These are phyloP conservation scores for Charadrius vociferus DNA, from an alignment of 2,113 vertebrate species.

Conservation along the genomic window DNA sequence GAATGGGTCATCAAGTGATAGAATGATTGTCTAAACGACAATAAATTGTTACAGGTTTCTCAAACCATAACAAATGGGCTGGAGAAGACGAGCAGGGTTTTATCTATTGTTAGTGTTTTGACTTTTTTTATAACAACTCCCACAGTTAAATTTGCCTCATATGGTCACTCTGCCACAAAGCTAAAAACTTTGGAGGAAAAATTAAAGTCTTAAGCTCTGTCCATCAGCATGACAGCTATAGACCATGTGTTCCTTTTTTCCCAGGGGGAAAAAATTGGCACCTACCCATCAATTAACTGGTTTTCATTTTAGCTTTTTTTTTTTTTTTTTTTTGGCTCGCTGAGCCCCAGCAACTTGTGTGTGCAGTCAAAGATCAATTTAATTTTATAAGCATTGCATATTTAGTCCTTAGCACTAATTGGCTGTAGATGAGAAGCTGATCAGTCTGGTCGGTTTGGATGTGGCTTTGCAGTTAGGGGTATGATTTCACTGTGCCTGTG, in stretches of 20 bases:
- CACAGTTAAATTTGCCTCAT: background rate
- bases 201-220: background rate
- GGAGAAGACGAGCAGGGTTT: background rate
- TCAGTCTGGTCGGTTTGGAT: background rate
- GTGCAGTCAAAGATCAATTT: background rate
- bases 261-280: background rate
- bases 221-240: background rate
- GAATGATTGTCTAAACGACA: too few species aligned
- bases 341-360: background rate
- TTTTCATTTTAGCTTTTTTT: background rate
- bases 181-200: background rate
- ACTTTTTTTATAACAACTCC: background rate
- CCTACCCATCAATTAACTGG: background rate
- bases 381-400: background rate
- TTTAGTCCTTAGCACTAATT: background rate
- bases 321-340: background rate
- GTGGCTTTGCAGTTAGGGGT: background rate
- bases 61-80: too few species aligned
- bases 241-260: background rate
- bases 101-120: background rate
- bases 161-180: background rate
- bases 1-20: too few species aligned
- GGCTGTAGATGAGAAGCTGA: background rate
- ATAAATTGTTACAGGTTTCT: too few species aligned
- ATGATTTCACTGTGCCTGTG: background rate